These are phyloP conservation scores for Nomada fabriciana DNA, from an alignment of 2,888 invertebrate species.

Conservation along the genomic window DNA sequence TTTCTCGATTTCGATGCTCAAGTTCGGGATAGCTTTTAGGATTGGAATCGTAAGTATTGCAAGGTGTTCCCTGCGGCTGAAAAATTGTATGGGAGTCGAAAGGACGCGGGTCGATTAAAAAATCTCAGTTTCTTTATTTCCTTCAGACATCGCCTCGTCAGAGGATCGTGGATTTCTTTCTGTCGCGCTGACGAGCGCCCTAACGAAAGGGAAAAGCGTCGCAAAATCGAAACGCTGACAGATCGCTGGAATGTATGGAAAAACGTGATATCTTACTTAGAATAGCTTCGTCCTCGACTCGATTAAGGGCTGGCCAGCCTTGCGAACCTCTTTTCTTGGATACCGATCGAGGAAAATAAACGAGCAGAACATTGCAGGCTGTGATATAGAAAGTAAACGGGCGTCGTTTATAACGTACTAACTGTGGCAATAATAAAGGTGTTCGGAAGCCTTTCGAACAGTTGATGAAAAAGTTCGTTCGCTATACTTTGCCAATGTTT, in stretches of 20 bases:
- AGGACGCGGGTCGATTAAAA: constrained; percentile 56
- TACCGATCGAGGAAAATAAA: background rate
- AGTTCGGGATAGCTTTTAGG: background rate
- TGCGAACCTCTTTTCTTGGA: background rate
- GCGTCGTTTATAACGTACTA: too few species aligned
- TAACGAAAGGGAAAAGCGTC: constrained; percentile 39
- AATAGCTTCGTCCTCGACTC: constrained; percentile 13
- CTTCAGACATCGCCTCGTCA: constrained; percentile 47
- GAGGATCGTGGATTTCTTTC: constrained; percentile 51
- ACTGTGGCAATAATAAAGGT: too few species aligned
- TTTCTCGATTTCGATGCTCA: constrained; percentile 39
- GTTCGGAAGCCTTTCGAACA: background rate
- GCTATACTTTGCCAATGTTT: background rate
- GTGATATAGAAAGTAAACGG: too few species aligned
- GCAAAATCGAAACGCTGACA: constrained; percentile 49
- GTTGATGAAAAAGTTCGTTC: background rate
- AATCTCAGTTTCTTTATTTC: constrained; percentile 69
- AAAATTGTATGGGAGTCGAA: constrained; percentile 37
- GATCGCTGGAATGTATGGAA: constrained; percentile 72
- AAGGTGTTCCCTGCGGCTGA: too few species aligned
- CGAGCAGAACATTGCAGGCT: background rate
- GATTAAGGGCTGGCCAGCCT: constrained; percentile 28
- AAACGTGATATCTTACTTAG: constrained; percentile 8
- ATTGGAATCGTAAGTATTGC: too few species aligned
- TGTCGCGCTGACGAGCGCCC: constrained; percentile 47